Base-by-base conservation (phyloP, 2,797 vertebrate species). In the Amazona ochrocephala region DNA sequence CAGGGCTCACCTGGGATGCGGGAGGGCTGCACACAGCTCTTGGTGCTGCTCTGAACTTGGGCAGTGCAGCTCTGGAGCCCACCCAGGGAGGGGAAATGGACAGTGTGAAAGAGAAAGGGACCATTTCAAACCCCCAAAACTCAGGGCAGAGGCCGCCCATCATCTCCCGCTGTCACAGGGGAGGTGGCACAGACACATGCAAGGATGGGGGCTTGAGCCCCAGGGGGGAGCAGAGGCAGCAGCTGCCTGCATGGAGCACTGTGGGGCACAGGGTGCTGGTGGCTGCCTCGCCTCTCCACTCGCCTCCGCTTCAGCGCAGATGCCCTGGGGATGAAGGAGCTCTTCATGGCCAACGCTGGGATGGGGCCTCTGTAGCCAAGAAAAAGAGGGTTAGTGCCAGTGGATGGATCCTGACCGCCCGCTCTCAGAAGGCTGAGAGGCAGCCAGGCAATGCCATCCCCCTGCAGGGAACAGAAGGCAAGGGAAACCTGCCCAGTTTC, bases 1-100 rank as follows among this genome's bases (percentile, higher is more conserved):
- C 26, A 11, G 44, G 23, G 26, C 84, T 97, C 88, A 98, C 97
- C 96, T 80, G 96, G 70, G 56, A 88, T 61, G 11, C 26, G 4
- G 53, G 56, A 51, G 68, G 37, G 37, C 73, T 39, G 13, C 44
- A 7, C 22, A 34, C 54, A n/a, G 56, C n/a, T n/a, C n/a, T n/a
- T n/a, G n/a, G n/a, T n/a, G n/a, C n/a, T n/a, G n/a, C n/a, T n/a
- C n/a, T n/a, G n/a, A n/a, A n/a, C n/a, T n/a, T n/a, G n/a, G n/a
- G n/a, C n/a, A n/a, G n/a, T n/a, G n/a, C n/a, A n/a, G n/a, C n/a
- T n/a, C n/a, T n/a, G n/a, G n/a, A n/a, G n/a, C n/a, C n/a, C n/a
- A n/a, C n/a, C n/a, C n/a, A n/a, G n/a, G n/a, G n/a, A n/a, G n/a
- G n/a, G n/a, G n/a, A n/a, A n/a, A n/a, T n/a, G n/a, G n/a, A n/a